phyloP scores from a whole-genome alignment of 2,888 invertebrate species.

The Phortica magna region DNA sequence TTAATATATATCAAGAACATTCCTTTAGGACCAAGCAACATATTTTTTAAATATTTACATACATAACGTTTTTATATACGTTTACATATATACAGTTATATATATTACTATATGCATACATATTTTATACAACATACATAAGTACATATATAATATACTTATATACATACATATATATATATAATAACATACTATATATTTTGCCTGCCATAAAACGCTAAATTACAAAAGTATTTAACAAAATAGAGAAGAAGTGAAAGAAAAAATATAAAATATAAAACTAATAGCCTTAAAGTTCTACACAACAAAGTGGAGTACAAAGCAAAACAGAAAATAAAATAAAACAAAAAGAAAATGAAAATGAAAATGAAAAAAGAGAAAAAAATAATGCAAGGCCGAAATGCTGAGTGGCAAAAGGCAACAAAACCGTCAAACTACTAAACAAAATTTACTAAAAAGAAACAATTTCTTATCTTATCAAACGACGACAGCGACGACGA shows the following conservation, averaged over 20 bases:
- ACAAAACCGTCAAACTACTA: too few relatives aligned
- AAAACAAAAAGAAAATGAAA: neutral
- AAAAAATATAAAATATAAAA: neutral
- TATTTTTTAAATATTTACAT: conserved; percentile 3
- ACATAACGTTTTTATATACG: neutral
- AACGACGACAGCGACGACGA: too few relatives aligned
- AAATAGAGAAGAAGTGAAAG: neutral
- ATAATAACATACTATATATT: neutral
- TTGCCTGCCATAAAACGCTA: conserved; percentile 17
- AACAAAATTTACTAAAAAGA: too few relatives aligned
- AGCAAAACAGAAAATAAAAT: neutral
- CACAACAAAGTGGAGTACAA: neutral
- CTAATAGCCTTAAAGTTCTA: neutral
- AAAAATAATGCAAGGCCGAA: too few relatives aligned
- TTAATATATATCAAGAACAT: neutral
- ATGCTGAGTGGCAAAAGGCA: too few relatives aligned
- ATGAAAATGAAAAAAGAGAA: too few relatives aligned
- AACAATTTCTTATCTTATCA: too few relatives aligned
- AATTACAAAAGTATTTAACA: neutral
- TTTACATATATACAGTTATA: neutral
- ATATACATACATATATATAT: neutral
- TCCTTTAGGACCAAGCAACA: neutral
- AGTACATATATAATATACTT: neutral
- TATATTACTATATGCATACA: neutral
- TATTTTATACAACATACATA: neutral